Percentiles rank a stretch among this genome's conserved stretches.
Conservation (phyloP, 2,888 invertebrate species). For the Cheilosia variabilis region DNA sequence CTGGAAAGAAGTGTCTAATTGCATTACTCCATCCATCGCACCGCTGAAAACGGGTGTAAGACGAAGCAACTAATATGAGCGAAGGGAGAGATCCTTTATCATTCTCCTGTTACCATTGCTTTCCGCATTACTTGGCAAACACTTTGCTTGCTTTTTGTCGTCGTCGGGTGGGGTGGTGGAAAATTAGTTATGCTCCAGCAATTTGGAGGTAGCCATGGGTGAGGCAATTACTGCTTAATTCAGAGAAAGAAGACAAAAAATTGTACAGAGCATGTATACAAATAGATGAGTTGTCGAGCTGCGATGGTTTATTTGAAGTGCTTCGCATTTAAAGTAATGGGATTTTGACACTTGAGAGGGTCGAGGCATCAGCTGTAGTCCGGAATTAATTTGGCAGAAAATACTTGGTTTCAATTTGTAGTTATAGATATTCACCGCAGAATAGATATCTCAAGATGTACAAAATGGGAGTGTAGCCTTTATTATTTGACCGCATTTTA, state of each 20-base stretch:
- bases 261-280: too few relatives aligned
- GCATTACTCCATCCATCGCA: constrained; percentile 29
- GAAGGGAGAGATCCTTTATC: constrained; percentile 46
- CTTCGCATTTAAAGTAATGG: constrained; percentile 48
- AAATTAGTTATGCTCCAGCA: not conserved
- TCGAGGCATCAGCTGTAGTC: constrained; percentile 9
- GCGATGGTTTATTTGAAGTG: constrained; percentile 49
- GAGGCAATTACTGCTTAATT: constrained; percentile 14
- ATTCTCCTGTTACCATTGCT: constrained; percentile 57
- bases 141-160: constrained; percentile 48
- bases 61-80: constrained; percentile 46
- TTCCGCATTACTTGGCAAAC: constrained; percentile 62
- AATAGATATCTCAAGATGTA: too few relatives aligned
- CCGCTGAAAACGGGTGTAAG: constrained; percentile 20
- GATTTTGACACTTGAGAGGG: constrained; percentile 45
- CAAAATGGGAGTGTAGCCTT: too few relatives aligned
- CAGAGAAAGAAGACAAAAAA: too few relatives aligned
- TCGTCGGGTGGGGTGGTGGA: not conserved
- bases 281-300: constrained; percentile 7
- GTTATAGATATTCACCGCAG: not conserved
- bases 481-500: too few relatives aligned
- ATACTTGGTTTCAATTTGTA: not conserved
- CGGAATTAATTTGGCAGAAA: constrained; percentile 17
- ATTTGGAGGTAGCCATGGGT: not conserved
- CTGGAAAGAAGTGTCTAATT: constrained; percentile 54